Percentiles rank a stretch among this genome's conserved stretches.
Evolutionary conservation across 2,113 vertebrate species (phyloP).

Genomic region (Sinocyclocheilus maitianheensis): DNA sequence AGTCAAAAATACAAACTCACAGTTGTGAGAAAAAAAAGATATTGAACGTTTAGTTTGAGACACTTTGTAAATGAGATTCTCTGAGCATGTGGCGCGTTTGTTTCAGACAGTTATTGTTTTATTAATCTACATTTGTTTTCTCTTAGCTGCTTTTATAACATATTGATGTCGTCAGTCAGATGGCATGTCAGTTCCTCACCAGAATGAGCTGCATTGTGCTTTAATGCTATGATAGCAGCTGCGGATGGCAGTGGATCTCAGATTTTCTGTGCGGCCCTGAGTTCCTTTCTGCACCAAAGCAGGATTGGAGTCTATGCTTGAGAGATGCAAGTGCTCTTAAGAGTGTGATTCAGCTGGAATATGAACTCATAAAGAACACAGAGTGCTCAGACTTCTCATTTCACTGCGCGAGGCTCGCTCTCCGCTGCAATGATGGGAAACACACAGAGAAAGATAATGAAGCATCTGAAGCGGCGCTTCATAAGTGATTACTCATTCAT

Average conservation of each 20-base stretch:
- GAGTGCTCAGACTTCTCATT: neutral
- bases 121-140: neutral
- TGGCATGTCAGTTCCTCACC: neutral
- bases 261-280: neutral
- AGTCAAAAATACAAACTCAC: too few relatives aligned
- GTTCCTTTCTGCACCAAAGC: neutral
- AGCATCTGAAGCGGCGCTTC: neutral
- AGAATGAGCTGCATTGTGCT: neutral
- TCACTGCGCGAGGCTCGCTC: neutral
- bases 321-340: neutral
- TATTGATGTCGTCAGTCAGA: neutral
- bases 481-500: conserved; percentile 12
- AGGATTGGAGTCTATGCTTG: neutral
- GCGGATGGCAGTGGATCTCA: neutral
- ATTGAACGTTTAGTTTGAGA: neutral
- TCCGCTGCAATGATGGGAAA: neutral
- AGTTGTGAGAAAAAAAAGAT: neutral
- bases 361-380: neutral
- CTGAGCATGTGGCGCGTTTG: neutral
- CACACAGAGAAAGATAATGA: neutral
- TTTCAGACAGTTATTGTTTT: neutral
- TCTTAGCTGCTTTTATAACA: neutral
- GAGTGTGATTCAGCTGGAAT: neutral
- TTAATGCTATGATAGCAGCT: neutral
- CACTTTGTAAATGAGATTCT: neutral